phyloP scores from a whole-genome alignment of 2,113 vertebrate species.

The Echinops telfairi region DNA sequence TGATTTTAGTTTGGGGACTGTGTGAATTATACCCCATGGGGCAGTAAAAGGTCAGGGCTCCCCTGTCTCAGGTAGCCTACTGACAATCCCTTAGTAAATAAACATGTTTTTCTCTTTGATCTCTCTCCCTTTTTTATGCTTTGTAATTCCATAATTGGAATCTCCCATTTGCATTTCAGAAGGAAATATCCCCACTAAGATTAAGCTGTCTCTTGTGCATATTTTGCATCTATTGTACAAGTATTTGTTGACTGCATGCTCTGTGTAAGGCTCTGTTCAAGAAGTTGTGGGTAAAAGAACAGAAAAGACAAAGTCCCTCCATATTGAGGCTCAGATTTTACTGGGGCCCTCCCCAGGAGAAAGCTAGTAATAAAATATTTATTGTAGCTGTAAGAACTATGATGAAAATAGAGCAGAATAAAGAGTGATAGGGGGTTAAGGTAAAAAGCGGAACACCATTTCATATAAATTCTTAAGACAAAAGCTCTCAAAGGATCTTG shows the following conservation, averaged over 20 bases:
- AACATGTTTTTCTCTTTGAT: not conserved
- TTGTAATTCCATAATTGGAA: not conserved
- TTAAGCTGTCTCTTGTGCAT: not conserved
- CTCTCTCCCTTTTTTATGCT: not conserved
- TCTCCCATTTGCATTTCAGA: not conserved
- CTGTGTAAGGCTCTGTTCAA: not conserved
- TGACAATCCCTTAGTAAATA: not conserved
- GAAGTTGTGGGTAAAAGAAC: not conserved
- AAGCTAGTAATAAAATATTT: too few relatives aligned
- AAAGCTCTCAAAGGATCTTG: not conserved
- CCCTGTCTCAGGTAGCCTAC: not conserved
- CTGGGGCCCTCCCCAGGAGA: too few relatives aligned
- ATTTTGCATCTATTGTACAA: not conserved
- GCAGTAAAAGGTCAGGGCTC: not conserved
- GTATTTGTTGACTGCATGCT: not conserved
- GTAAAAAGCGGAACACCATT: not conserved
- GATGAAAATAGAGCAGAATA: not conserved
- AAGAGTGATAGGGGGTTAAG: not conserved
- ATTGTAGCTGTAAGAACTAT: not conserved
- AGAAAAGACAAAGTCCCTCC: not conserved
- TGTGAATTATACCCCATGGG: not conserved
- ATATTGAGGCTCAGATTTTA: not conserved
- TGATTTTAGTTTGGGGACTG: not conserved
- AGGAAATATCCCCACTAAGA: not conserved
- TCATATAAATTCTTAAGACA: not conserved